Evolutionary conservation across 1,140 invertebrate genomes (phyloP), one percentile per base, ranked within the genome.

Genomic region (Musca domestica): DNA sequence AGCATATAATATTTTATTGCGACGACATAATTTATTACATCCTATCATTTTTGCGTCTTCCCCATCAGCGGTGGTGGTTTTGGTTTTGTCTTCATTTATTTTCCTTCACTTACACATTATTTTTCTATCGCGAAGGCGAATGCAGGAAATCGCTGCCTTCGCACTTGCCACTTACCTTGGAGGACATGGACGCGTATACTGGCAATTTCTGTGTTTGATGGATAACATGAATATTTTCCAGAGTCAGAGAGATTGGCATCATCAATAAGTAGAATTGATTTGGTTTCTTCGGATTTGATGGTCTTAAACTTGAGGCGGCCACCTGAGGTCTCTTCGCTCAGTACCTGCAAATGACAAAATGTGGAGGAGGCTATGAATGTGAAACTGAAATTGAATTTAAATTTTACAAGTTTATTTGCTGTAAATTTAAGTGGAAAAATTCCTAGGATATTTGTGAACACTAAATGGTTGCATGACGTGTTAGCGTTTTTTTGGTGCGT

Each of bases 171-270:
- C 77, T 79, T 67, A 83, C 81, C 81, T 71, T 83, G 81, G 30
- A 82, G 73, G 2, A 83, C 86, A 63, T 87, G 85, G 27, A 87
- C 85, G 64, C 83, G 82, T 70, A 87, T 84, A 70, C 82, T 84
- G 70, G 85, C 83, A 63, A 84, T 83, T 65, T 85, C 84, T 22
- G 86, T 85, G 69, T 86, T 84, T 56, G 82, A 81, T 70, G 84
- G 84, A 71, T 82, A 78, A 71, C 83, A 85, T 6, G 81, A 83
- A 75, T 85, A 85, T 72, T 83, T 83, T 52, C 84, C 84, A 0
- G 84, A 84, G 70, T 85, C 83, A 63, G 76, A 71, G 64, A 81
- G 68, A 72, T 82, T 80, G 63, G 81, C 80, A 72, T 78, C 75
- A 71, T 80, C 77, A 67, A 83, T 81, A 69, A 83, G 78, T 64